phyloP scores from a whole-genome alignment of 1,140 invertebrate genomes.

The Zaprionus taronus region DNA sequence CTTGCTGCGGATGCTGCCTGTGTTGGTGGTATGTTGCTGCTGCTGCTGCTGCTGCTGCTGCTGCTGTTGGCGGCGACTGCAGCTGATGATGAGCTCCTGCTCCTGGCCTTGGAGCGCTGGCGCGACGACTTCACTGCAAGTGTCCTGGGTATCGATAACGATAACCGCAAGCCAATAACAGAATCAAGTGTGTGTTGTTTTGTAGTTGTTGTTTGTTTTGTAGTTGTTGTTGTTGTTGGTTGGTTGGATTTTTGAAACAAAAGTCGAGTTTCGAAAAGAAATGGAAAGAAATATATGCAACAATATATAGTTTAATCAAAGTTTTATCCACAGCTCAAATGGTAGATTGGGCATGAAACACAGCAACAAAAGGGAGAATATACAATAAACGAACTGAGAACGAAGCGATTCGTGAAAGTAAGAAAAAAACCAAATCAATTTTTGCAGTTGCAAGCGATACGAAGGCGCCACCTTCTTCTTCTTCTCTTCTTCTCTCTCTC shows the following conservation, averaged over 20 bases:
- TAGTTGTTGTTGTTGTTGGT: conserved; percentile 36
- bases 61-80: conserved; percentile 55
- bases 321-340: conserved; percentile 31
- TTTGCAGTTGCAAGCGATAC: conserved; percentile 32
- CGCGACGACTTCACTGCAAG: conserved; percentile 65
- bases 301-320: conserved; percentile 49
- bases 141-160: conserved; percentile 58
- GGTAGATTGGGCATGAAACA: conserved; percentile 26
- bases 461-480: conserved; percentile 26
- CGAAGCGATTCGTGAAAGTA: conserved; percentile 59
- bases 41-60: conserved; percentile 49
- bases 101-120: conserved; percentile 60
- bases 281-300: conserved; percentile 76
- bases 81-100: conserved; percentile 76
- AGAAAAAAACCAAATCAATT: conserved; percentile 43
- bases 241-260: conserved; percentile 56
- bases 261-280: conserved; percentile 66
- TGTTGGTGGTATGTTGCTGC: conserved; percentile 56
- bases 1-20: conserved; percentile 32
- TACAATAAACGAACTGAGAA: conserved; percentile 56
- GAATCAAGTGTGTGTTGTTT: conserved; percentile 35
- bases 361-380: conserved; percentile 64
- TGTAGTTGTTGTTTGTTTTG: conserved; percentile 32
- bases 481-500: not conserved
- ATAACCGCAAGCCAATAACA: conserved; percentile 7